phyloP scores from a whole-genome alignment of 2,113 vertebrate species.

The Antidorcas marsupialis region DNA sequence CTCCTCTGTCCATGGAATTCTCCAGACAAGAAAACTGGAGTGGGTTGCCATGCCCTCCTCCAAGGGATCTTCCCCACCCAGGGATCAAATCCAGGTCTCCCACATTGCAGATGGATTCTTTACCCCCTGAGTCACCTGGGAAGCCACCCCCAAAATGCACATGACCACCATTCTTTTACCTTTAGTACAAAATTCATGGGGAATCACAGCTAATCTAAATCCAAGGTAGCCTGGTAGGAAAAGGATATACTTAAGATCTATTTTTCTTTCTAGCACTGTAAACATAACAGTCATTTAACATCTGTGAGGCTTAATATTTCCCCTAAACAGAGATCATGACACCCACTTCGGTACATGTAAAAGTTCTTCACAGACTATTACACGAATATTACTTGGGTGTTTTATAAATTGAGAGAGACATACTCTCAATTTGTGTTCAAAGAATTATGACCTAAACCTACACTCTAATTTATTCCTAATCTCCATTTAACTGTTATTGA shows the following conservation, averaged over 20 bases:
- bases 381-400: not conserved
- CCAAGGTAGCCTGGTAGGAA: not conserved
- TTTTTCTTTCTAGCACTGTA: not conserved
- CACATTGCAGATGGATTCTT: not conserved
- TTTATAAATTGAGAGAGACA: not conserved
- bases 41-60: not conserved
- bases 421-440: not conserved
- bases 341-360: not conserved
- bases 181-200: not conserved
- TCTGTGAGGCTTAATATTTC: not conserved
- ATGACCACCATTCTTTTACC: not conserved
- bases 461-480: not conserved
- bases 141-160: not conserved
- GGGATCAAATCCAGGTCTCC: not conserved
- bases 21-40: not conserved
- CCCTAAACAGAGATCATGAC: not conserved
- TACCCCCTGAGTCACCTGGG: not conserved
- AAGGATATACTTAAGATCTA: not conserved
- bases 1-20: not conserved
- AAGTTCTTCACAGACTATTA: not conserved
- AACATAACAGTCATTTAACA: not conserved
- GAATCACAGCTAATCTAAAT: not conserved
- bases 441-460: not conserved
- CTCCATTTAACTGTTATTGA: not conserved
- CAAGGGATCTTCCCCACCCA: not conserved